Conservation (phyloP, 2,888 invertebrate genomes). For the Prosapia bicincta region DNA sequence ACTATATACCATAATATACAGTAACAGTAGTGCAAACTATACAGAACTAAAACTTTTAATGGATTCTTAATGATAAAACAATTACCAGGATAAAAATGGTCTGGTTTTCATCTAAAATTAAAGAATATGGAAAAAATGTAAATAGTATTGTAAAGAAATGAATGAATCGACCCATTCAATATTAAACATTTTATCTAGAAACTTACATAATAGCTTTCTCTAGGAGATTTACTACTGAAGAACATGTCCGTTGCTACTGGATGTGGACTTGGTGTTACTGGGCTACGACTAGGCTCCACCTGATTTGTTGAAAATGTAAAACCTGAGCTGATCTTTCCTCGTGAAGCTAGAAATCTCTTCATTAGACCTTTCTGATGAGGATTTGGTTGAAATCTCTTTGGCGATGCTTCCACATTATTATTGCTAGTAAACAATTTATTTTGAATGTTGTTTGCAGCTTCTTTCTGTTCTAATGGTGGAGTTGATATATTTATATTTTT, state of each 20-base stretch:
- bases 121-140: too few species aligned
- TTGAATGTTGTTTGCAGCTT: neutral
- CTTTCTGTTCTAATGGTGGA: neutral
- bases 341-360: conserved; percentile 79
- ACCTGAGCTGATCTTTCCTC: conserved; percentile 55
- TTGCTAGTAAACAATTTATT: neutral
- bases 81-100: too few species aligned
- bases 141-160: too few species aligned
- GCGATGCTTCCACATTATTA: conserved; percentile 15
- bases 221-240: neutral
- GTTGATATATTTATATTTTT: neutral
- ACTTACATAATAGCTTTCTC: neutral
- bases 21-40: too few species aligned
- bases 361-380: conserved; percentile 73
- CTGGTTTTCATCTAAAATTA: too few species aligned
- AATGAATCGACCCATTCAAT: too few species aligned
- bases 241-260: neutral
- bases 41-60: too few species aligned
- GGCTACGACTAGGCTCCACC: neutral
- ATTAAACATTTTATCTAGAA: too few species aligned
- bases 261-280: neutral
- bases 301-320: neutral
- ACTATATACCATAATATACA: too few species aligned
- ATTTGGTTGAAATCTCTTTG: conserved; percentile 55
- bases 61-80: too few species aligned